Evolutionary conservation across 2,888 invertebrate genomes (phyloP).

Genomic region (Chouioia cunea): DNA sequence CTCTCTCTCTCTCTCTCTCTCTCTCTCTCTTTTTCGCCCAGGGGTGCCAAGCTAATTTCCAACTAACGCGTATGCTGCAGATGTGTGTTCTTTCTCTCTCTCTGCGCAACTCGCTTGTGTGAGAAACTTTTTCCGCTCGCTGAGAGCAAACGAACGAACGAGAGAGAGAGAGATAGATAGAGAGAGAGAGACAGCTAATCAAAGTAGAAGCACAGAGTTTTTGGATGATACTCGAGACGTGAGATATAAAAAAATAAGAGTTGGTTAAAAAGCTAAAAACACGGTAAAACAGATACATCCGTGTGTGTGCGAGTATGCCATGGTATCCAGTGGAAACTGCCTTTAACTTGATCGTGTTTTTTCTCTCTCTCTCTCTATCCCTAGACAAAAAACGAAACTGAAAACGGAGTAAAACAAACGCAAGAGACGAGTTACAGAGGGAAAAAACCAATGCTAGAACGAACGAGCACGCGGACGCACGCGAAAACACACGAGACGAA

Average conservation of each 20-base stretch:
- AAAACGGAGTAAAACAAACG: background rate
- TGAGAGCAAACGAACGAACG: background rate
- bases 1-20: background rate
- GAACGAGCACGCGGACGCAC: background rate
- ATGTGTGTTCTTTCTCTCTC: background rate
- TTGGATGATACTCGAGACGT: background rate
- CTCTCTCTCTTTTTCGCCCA: background rate
- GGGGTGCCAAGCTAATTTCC: too few species aligned
- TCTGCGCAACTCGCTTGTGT: background rate
- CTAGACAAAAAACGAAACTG: background rate
- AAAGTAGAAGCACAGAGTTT: background rate
- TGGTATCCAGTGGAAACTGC: conserved; percentile 10
- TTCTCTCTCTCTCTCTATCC: too few species aligned
- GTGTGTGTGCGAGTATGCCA: conserved; percentile 2
- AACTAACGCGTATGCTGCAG: too few species aligned
- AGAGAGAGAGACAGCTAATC: background rate
- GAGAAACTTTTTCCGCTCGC: background rate
- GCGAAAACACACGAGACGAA: conserved; percentile 5
- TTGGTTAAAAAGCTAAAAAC: background rate
- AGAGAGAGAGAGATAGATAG: too few species aligned
- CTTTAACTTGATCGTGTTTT: conserved; percentile 30
- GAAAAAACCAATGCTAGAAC: background rate
- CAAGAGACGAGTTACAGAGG: background rate
- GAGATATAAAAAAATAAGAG: conserved; percentile 1
- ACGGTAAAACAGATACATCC: conserved; percentile 4